Evolutionary conservation across 1,140 invertebrate genomes (phyloP).

Genomic region (Drosophila truncata): DNA sequence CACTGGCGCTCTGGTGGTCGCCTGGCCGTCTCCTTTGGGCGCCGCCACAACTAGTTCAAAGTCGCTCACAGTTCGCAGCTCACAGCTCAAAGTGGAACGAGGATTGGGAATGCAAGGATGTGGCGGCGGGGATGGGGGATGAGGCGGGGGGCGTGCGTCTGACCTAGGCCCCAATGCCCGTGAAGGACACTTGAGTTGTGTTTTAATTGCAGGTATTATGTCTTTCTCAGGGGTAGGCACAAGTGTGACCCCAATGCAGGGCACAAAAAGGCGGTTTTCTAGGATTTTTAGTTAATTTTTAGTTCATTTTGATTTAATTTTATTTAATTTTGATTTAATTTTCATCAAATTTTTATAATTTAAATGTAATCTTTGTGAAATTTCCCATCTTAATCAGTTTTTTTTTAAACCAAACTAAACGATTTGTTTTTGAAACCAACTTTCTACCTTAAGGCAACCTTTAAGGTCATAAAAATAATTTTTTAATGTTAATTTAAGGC

Average conservation of each 20-base stretch:
- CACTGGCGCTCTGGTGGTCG: not conserved
- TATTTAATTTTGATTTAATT: not conserved
- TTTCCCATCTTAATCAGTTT: not conserved
- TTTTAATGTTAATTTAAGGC: not conserved
- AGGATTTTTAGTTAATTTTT: not conserved
- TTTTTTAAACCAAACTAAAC: not conserved
- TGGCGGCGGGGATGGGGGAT: not conserved
- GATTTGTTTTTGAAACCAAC: not conserved
- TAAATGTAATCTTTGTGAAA: not conserved
- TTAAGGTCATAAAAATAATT: not conserved
- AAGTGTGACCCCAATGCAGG: slow-evolving; percentile 54
- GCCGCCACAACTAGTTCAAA: slow-evolving; percentile 68
- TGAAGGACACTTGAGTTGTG: slow-evolving; percentile 78
- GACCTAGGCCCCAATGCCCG: slow-evolving; percentile 79
- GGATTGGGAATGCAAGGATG: slow-evolving; percentile 8
- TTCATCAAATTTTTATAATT: not conserved
- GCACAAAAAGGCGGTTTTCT: not conserved
- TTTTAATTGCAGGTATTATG: slow-evolving; percentile 84
- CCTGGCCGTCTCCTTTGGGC: slow-evolving; percentile 18
- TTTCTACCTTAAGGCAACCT: not conserved
- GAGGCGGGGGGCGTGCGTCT: slow-evolving; percentile 42
- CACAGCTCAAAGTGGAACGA: slow-evolving; percentile 11
- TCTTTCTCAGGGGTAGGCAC: slow-evolving; percentile 63
- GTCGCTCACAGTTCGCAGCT: slow-evolving; percentile 34
- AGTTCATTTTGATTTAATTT: too few species aligned